phyloP scores from a whole-genome alignment of 2,888 invertebrate species.

The Dendrolimus houi region DNA sequence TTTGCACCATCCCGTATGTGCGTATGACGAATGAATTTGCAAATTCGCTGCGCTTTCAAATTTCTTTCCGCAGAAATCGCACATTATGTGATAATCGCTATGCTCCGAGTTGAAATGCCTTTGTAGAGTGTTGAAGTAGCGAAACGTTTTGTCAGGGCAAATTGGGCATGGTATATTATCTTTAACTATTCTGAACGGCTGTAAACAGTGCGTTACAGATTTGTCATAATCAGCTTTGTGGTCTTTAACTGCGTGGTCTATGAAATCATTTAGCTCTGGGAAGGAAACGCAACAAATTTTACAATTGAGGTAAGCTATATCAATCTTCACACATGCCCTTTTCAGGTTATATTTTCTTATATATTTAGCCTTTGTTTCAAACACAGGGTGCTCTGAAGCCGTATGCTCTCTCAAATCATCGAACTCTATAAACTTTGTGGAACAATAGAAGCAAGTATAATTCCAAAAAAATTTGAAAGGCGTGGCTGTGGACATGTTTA shows the following conservation, averaged over 20 bases:
- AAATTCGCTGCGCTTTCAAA: constrained; percentile 50
- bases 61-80: constrained; percentile 57
- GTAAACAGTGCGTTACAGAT: constrained; percentile 41
- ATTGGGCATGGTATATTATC: constrained; percentile 56
- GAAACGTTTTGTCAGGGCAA: constrained; percentile 40
- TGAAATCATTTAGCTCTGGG: constrained; percentile 34
- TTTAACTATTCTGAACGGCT: constrained; percentile 48
- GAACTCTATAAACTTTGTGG: constrained; percentile 48
- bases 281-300: constrained; percentile 40
- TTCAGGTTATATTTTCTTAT: constrained; percentile 60
- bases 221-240: constrained; percentile 57
- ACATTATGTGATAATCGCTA: constrained; percentile 55
- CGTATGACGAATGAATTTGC: constrained; percentile 49
- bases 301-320: constrained; percentile 44
- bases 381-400: constrained; percentile 41
- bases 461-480: constrained; percentile 61
- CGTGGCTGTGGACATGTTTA: constrained; percentile 60
- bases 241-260: constrained; percentile 50
- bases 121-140: constrained; percentile 52
- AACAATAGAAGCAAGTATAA: constrained; percentile 59
- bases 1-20: constrained; percentile 48
- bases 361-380: constrained; percentile 50
- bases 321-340: constrained; percentile 50
- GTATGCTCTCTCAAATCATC: constrained; percentile 54
- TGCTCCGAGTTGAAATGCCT: constrained; percentile 58